Evolutionary conservation across 2,888 invertebrate genomes (phyloP).

Genomic region (Microplitis manilae): DNA sequence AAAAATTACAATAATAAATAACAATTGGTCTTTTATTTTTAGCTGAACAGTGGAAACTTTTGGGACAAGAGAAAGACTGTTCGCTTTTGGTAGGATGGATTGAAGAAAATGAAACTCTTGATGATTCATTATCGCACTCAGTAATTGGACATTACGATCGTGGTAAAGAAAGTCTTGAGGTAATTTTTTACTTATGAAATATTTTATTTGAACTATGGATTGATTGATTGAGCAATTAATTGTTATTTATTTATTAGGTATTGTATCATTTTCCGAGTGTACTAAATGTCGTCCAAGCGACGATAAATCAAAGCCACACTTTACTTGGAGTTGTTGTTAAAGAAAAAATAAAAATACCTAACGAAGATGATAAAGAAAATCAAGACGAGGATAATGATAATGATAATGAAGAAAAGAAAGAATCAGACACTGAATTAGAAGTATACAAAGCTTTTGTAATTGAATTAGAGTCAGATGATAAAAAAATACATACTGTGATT

Average conservation of each 20-base stretch:
- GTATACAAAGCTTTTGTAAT: slow-evolving; percentile 79
- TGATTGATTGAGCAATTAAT: background rate
- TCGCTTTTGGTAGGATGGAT: slow-evolving; percentile 82
- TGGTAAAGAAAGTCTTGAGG: slow-evolving; percentile 61
- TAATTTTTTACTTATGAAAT: slow-evolving; percentile 38
- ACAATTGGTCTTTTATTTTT: background rate
- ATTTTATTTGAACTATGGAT: background rate
- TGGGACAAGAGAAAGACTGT: slow-evolving; percentile 87
- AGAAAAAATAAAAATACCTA: slow-evolving; percentile 58
- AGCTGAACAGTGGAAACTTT: slow-evolving; percentile 84
- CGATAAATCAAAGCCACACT: slow-evolving; percentile 80
- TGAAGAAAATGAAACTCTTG: slow-evolving; percentile 56
- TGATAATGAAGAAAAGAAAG: slow-evolving; percentile 45
- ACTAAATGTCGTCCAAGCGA: slow-evolving; percentile 84
- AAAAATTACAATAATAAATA: background rate
- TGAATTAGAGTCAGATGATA: slow-evolving; percentile 74
- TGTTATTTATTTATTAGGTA: slow-evolving; percentile 61
- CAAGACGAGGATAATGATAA: slow-evolving; percentile 26
- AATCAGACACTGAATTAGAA: slow-evolving; percentile 58
- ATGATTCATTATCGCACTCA: slow-evolving; percentile 55
- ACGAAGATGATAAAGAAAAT: slow-evolving; percentile 28
- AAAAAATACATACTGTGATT: slow-evolving; percentile 70
- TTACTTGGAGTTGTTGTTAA: slow-evolving; percentile 82
- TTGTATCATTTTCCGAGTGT: slow-evolving; percentile 78
- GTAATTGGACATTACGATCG: slow-evolving; percentile 67